phyloP scores from a whole-genome alignment of 2,888 invertebrate genomes.

The Leptinotarsa juncta region DNA sequence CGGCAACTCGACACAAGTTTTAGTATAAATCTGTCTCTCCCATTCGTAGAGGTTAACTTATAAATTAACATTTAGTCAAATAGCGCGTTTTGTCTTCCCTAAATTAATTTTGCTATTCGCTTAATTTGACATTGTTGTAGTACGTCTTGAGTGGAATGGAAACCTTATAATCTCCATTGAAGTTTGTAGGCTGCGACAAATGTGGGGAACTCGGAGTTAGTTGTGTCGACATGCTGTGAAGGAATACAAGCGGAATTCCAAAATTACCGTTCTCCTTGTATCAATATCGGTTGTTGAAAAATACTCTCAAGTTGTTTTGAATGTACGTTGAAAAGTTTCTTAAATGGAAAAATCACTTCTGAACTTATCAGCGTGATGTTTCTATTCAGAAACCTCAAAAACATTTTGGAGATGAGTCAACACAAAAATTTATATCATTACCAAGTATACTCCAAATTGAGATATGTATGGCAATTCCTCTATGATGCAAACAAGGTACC shows the following conservation, averaged over 20 bases:
- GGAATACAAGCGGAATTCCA: not conserved
- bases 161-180: conserved; percentile 12
- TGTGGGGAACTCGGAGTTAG: not conserved
- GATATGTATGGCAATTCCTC: too few relatives aligned
- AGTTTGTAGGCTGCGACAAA: conserved; percentile 3
- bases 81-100: conserved; percentile 32
- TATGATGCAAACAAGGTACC: too few relatives aligned
- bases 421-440: too few relatives aligned
- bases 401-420: too few relatives aligned
- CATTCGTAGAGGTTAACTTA: conserved; percentile 33
- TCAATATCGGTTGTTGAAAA: too few relatives aligned
- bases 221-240: not conserved
- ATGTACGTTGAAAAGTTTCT: too few relatives aligned
- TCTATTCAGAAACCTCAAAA: too few relatives aligned
- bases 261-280: too few relatives aligned
- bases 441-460: too few relatives aligned
- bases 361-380: too few relatives aligned
- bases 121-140: conserved; percentile 35
- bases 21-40: conserved; percentile 36
- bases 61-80: conserved; percentile 41
- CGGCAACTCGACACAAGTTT: conserved; percentile 44
- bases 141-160: conserved; percentile 8
- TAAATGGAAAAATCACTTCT: too few relatives aligned
- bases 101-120: conserved; percentile 37
- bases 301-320: too few relatives aligned